Evolutionary conservation across 2,797 vertebrate species (phyloP).

Genomic region (Corythornis leucogaster): DNA sequence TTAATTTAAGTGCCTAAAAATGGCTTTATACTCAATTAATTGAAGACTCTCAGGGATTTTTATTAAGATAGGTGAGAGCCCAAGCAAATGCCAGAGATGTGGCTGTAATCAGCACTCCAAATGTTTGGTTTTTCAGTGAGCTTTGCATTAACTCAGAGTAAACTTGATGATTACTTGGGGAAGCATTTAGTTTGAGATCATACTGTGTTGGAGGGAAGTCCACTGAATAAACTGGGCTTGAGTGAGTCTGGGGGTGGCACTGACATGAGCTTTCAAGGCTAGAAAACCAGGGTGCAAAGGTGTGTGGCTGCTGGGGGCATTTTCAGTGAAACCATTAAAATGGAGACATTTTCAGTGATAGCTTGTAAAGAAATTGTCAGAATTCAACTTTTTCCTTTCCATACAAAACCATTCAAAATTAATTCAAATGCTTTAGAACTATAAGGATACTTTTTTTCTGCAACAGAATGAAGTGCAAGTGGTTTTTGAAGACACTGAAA

Average conservation of each 20-base stretch:
- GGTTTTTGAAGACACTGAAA: background rate
- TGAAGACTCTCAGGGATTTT: constrained; percentile 42
- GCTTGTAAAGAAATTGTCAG: background rate
- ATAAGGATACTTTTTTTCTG: background rate
- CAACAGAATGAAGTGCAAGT: background rate
- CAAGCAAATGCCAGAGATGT: background rate
- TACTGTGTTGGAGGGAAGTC: background rate
- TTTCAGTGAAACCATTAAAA: background rate
- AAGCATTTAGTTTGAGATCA: background rate
- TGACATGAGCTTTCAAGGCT: background rate
- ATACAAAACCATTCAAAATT: too few relatives aligned
- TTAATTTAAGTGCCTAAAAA: constrained; percentile 74
- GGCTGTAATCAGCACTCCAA: background rate
- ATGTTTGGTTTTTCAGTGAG: background rate
- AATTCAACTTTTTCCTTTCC: too few relatives aligned
- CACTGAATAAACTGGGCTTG: background rate
- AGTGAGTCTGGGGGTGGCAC: background rate
- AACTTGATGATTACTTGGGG: background rate
- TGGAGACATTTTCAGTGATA: background rate
- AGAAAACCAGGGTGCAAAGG: background rate
- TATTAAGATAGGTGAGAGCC: constrained; percentile 46
- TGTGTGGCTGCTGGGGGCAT: background rate
- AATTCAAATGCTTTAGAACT: background rate
- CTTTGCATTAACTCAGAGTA: constrained; percentile 43
- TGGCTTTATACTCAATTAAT: constrained; percentile 77